Evolutionary conservation across 2,888 invertebrate species (phyloP), one percentile per base, ranked within the genome.

Genomic region (Cacoxenus indagator): DNA sequence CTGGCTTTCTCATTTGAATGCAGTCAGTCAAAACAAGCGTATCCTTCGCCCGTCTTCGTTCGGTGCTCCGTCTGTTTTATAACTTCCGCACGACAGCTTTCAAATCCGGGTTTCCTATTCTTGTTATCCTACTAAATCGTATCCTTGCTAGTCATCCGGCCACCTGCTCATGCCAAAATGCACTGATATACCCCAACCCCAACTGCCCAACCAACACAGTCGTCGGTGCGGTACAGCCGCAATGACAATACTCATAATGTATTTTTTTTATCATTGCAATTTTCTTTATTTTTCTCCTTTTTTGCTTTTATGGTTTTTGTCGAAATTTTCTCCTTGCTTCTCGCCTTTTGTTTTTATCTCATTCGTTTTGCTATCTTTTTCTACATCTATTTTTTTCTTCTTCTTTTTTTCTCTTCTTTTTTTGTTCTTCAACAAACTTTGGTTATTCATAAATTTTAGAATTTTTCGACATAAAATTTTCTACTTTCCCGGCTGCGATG

Each of bases 11-110:
- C 37, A 37, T 37, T 37, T 14, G 48, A 48, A 17, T 48, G 26
- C 48, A 17, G 48, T 48, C 48, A 48, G 19, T 11, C 24, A 55
- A 24, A 55, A 24, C 22, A 22, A 24, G 55, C 26, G 11, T 22
- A 4, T 29, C 55, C 24, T 11, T 55, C 55, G 55, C 9, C 55
- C 54, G 54, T 54, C 54, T 54, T 4, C 14, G 48, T 22, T 8
- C 22, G 22, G 1, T 14, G 8, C 8, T 37, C 5, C 22, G 19
- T 51, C 51, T 51, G 22, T 51, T 51, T 51, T 51, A 59, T 31
- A 59, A 59, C 59, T 59, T 59, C 59, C 59, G 59, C 59, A 59
- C 59, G 59, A 37, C 22, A 59, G 31, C 59, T 17, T 59, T 59
- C 51, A 51, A 22, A 17, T 51, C 22, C 51, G 22, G 19, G 11